Evolutionary conservation across 1,140 invertebrate genomes (phyloP), one percentile per base, ranked within the genome.

Genomic region (Antheraea mylitta): DNA sequence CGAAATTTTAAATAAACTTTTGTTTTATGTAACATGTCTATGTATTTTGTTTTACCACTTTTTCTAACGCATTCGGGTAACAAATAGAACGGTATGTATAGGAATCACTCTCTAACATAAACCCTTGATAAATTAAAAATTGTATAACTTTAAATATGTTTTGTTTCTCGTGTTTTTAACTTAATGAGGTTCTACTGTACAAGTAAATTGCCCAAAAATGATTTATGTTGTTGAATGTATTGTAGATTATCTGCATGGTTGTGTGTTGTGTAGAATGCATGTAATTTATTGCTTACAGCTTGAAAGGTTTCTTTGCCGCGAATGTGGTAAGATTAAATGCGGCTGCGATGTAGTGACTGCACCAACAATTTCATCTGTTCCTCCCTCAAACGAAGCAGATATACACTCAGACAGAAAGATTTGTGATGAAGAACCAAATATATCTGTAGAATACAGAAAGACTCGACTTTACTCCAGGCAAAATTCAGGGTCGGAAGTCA

Each of bases 221-320:
- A 53, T 13, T 53, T 6, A 53, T 9, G 45, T 53, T 53, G 5
- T 53, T 10, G 7, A 11, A 53, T 53, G 45, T 16, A 53, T 53
- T 53, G 45, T 53, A 53, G 45, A 53, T 37, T 53, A 64, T 48
- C 59, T 42, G 68, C 68, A 69, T 69, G 68, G 67, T 66, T 36
- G 59, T 82, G 82, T 85, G 76, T 85, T 80, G 78, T 38, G 87
- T 92, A 91, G 90, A 86, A 69, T 88, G 90, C 90, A 90, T 90
- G 87, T 74, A 83, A 81, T 92, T 87, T 92, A 87, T 92, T 93
- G 91, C 91, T 93, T 92, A 68, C 92, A 94, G 93, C 93, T 94
- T 93, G 93, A 94, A 88, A 93, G 92, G 84, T 93, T 93, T 92
- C 91, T 94, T 85, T 94, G 93, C 91, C 90, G 92, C 78, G 92